Evolutionary conservation across 2,797 vertebrate species (phyloP).

Genomic region (Crotalus adamanteus): DNA sequence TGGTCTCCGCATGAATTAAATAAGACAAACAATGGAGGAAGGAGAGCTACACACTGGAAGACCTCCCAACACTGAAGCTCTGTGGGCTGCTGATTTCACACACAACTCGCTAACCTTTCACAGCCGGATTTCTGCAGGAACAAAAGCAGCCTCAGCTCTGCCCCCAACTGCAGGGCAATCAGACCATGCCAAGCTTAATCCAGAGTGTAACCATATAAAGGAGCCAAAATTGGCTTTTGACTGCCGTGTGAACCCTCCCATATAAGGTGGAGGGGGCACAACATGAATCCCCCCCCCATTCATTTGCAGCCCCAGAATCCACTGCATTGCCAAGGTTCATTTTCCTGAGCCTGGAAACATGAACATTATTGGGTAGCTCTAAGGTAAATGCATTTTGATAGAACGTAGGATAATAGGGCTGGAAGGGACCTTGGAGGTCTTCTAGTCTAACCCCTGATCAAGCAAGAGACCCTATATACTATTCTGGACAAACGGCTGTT

Average conservation of each 20-base stretch:
- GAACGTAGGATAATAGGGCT: neutral
- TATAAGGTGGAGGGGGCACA: fast-evolving
- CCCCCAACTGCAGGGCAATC: neutral
- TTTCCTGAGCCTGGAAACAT: neutral
- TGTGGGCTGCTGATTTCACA: conserved; percentile 35
- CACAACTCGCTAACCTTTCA: neutral
- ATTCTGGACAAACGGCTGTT: neutral
- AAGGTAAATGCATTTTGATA: neutral
- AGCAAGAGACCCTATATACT: neutral
- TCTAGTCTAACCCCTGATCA: neutral
- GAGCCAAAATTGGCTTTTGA: neutral
- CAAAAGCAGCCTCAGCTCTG: neutral
- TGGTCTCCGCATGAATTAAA: conserved; percentile 9
- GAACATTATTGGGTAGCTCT: neutral
- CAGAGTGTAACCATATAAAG: neutral
- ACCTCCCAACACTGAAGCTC: neutral
- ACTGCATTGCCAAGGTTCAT: neutral
- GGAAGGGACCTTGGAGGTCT: too few relatives aligned
- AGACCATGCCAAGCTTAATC: neutral
- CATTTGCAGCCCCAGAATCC: neutral
- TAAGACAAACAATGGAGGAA: conserved; percentile 40
- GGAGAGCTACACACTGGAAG: conserved; percentile 7
- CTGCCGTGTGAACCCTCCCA: neutral
- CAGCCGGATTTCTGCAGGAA: neutral
- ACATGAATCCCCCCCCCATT: neutral